Conservation (phyloP, 2,113 vertebrate genomes). For the Columbina picui region DNA sequence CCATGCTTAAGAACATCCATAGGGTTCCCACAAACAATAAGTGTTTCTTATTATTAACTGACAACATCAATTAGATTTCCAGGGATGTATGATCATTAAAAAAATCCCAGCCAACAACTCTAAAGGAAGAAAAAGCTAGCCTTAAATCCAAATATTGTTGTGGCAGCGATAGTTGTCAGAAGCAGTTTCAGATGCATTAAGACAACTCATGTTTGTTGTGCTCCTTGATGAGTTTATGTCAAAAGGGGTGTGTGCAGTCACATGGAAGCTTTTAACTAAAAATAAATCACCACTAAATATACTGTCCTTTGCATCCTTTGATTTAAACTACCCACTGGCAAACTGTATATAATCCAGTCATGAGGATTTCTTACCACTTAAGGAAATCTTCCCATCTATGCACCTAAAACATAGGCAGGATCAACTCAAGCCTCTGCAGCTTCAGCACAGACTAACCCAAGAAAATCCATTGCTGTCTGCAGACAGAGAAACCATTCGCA, state of each 20-base stretch:
- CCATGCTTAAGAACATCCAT: neutral
- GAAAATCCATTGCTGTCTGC: rapidly evolving
- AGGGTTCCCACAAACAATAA: neutral
- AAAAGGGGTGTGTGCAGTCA: neutral
- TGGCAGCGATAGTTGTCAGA: neutral
- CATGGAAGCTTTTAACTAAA: neutral
- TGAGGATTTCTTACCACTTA: neutral
- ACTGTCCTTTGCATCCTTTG: neutral
- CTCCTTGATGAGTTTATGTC: neutral
- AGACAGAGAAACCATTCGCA: rapidly evolving
- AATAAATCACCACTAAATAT: neutral
- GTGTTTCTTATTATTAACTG: neutral
- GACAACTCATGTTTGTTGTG: neutral
- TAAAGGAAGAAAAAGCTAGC: neutral
- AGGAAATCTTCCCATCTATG: neutral
- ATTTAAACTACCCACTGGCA: neutral
- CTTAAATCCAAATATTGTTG: neutral
- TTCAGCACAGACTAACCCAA: neutral
- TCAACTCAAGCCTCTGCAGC: neutral
- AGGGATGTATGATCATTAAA: neutral
- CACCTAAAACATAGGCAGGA: rapidly evolving
- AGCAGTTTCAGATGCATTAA: neutral
- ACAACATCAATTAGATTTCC: neutral
- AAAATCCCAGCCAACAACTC: neutral
- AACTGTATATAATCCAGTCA: neutral